Percentiles rank a stretch among this genome's conserved stretches.
These are phyloP conservation scores for Dermatophagoides farinae DNA, from an alignment of 1,140 invertebrate species.

Conservation along the genomic window DNA sequence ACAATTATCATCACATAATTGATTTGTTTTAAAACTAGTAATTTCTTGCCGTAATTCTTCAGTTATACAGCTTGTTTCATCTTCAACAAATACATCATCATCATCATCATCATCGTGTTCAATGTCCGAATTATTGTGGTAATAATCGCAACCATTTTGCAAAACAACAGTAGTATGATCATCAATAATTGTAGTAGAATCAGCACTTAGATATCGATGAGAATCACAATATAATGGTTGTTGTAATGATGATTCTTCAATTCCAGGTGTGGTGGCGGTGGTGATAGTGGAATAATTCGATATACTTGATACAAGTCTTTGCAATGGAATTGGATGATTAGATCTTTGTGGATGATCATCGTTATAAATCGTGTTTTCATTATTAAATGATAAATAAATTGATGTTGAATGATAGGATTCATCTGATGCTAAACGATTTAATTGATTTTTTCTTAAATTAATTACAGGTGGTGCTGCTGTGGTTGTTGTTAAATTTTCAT, in stretches of 20 bases:
- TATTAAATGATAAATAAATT: neutral
- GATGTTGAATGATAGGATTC: conserved; percentile 1
- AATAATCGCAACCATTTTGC: neutral
- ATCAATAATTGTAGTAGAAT: neutral
- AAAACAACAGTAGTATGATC: neutral
- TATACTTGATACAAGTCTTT: neutral
- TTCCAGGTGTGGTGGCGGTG: too few relatives aligned
- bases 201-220: too few relatives aligned
- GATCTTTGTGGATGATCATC: neutral
- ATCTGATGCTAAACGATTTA: neutral
- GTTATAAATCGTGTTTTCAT: too few relatives aligned
- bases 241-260: neutral
- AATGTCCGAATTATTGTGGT: neutral
- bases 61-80: neutral
- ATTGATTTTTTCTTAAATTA: neutral
- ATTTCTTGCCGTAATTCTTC: neutral
- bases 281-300: neutral
- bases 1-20: conserved; percentile 66
- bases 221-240: too few relatives aligned
- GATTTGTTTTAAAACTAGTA: conserved; percentile 13
- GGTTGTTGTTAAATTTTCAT: neutral
- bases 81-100: neutral
- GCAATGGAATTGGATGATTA: neutral
- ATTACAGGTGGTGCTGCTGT: neutral
- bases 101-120: neutral